Evolutionary conservation across 2,888 invertebrate species (phyloP), one percentile per base, ranked within the genome.

Genomic region (Amiota minor): DNA sequence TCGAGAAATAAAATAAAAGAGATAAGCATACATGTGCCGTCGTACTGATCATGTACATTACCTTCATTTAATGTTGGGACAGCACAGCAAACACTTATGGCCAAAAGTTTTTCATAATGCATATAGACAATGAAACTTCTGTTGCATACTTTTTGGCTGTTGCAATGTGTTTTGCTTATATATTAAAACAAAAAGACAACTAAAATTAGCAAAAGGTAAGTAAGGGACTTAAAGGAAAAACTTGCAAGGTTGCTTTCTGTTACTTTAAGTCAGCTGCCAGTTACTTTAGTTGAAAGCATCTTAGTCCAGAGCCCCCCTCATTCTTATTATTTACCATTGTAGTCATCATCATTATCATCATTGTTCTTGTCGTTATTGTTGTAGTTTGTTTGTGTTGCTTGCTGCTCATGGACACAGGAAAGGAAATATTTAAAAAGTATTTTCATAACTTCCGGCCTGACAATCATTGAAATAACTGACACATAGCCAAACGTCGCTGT

Each of bases 381-480:
- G 35, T 35, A 6, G 6, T 2, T 35, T 35, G 35, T 35, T 35
- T 6, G 35, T 35, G 6, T 35, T 35, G 35, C 6, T 35, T 35
- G 35, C 49, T 49, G 55, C 20, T 20, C 59, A 20, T 35, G 59
- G 59, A 59, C 59, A 35, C 35, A 59, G 59, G 59, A 59, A 59
- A 59, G 59, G 59, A 88, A 86, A 88, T 88, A 86, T 88, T 88
- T 88, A 87, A 86, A 88, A 88, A 88, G 87, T 88, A 88, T 88
- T 88, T 88, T 88, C 88, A 88, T 88, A 87, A 84, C 86, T 88
- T 87, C 82, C 86, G 87, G 83, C 87, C 88, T 87, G 87, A 87
- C 88, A 87, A 86, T 86, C 35, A 35, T 35, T 35, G 35, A 8
- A 35, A 35, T 35, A 35, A 35, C 35, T 62, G 62, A 62, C 62